Evolutionary conservation across 2,797 vertebrate genomes (phyloP).

Genomic region (Vespertilio murinus): DNA sequence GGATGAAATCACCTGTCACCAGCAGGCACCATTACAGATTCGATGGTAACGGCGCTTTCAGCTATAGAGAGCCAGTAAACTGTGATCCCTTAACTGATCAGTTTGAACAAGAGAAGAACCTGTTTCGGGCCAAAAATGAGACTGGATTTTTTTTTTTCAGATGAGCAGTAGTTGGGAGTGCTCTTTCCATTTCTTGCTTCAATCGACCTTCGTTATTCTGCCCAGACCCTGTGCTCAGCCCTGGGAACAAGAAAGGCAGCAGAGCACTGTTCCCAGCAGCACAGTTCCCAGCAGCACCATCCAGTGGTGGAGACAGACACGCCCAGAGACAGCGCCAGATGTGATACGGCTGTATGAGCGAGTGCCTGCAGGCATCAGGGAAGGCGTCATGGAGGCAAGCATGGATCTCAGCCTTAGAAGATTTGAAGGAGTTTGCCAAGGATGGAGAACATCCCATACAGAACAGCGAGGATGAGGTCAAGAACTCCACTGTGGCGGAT

Average conservation of each 20-base stretch:
- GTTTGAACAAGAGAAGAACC: conserved; percentile 46
- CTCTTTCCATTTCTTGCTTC: not conserved
- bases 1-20: conserved; percentile 32
- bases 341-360: not conserved
- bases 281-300: not conserved
- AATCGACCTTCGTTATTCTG: not conserved
- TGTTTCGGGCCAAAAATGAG: conserved; percentile 24
- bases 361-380: not conserved
- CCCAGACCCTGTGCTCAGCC: not conserved
- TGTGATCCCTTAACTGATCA: conserved; percentile 17
- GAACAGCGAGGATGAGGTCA: not conserved
- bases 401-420: not conserved
- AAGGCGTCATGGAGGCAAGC: not conserved
- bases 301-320: not conserved
- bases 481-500: not conserved
- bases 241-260: not conserved
- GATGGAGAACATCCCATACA: not conserved
- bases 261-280: too few relatives aligned
- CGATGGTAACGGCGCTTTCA: conserved; percentile 22
- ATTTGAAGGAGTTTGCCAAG: not conserved
- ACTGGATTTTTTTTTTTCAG: not conserved
- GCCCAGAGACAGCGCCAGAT: accelerated
- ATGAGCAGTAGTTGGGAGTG: not conserved
- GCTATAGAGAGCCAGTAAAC: not conserved
- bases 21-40: not conserved